Percentiles rank a stretch among this genome's conserved stretches.
phyloP scores from a whole-genome alignment of 2,113 vertebrate species.

The Cinclus mexicanus region DNA sequence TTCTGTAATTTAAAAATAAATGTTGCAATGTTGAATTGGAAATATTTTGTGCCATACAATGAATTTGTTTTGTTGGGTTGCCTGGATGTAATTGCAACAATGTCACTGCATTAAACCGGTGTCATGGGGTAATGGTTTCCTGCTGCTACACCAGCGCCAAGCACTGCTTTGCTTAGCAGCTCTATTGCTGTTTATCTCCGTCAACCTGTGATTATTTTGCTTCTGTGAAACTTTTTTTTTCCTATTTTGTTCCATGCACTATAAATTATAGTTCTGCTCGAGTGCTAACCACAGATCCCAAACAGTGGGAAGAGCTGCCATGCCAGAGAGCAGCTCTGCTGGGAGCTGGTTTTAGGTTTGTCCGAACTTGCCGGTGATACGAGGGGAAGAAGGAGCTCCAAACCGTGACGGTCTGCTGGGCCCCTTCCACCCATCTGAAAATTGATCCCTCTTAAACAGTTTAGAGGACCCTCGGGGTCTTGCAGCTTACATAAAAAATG shows the following conservation, averaged over 20 bases:
- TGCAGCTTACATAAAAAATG: conserved; percentile 70
- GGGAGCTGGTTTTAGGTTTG: background rate
- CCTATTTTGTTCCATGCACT: background rate
- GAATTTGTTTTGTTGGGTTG: conserved; percentile 58
- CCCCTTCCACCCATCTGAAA: conserved; percentile 49
- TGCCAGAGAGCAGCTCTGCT: background rate
- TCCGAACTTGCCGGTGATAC: background rate
- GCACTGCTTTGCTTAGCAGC: conserved; percentile 13
- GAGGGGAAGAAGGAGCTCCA: background rate
- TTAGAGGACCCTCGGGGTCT: conserved; percentile 55
- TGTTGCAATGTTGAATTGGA: conserved; percentile 52
- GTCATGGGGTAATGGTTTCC: conserved; percentile 33
- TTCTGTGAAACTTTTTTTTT: background rate
- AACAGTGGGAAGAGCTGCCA: background rate
- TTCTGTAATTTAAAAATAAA: conserved; percentile 52
- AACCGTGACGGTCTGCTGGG: background rate
- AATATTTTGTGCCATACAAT: conserved; percentile 26
- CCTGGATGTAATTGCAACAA: conserved; percentile 40
- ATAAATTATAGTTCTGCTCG: background rate
- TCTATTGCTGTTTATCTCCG: conserved; percentile 27
- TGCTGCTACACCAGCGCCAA: background rate
- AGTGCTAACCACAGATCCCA: conserved; percentile 28
- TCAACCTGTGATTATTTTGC: conserved; percentile 36
- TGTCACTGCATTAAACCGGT: background rate
- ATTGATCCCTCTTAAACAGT: conserved; percentile 68